A percentile compares a stretch with the other conserved stretches of the same genome.
Evolutionary conservation across 1,140 invertebrate genomes (phyloP).

Genomic region (Eubasilissa regina): DNA sequence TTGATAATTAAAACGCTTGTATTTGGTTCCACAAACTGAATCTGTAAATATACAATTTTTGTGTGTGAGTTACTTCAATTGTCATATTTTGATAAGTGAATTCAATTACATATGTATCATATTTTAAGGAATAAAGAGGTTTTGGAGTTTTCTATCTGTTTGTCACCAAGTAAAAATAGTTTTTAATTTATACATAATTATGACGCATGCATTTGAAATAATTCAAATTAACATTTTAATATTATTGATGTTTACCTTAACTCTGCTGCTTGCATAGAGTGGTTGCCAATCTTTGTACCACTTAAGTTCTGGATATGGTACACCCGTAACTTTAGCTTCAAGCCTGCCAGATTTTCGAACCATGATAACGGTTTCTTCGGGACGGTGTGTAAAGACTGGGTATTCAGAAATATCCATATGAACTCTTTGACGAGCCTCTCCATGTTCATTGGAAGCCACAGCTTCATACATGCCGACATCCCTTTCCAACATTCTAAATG

Average conservation of each 20-base stretch:
- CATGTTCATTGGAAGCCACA: constrained; percentile 93
- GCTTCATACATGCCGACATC: constrained; percentile 96
- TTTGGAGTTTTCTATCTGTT: too few relatives aligned
- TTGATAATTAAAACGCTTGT: constrained; percentile 86
- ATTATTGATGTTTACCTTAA: constrained; percentile 82
- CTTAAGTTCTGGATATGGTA: constrained; percentile 95
- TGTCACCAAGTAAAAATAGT: too few relatives aligned
- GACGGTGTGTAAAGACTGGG: constrained; percentile 90
- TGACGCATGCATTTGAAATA: too few relatives aligned
- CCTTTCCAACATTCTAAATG: constrained; percentile 84
- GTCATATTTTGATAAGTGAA: neutral
- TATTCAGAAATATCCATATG: constrained; percentile 91
- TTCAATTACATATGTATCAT: too few relatives aligned
- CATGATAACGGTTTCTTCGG: constrained; percentile 87
- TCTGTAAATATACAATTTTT: constrained; percentile 71
- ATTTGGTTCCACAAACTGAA: constrained; percentile 88
- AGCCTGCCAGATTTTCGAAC: constrained; percentile 81
- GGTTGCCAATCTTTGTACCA: constrained; percentile 98
- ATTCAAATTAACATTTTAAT: too few relatives aligned
- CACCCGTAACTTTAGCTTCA: constrained; percentile 89
- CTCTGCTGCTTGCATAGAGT: constrained; percentile 82
- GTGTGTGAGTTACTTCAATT: too few relatives aligned
- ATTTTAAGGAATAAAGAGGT: too few relatives aligned
- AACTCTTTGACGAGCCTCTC: constrained; percentile 88
- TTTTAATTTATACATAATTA: too few relatives aligned